Percentiles rank a stretch among this genome's conserved stretches.
Conservation (phyloP, 2,113 vertebrate species). For the Hystrix cristata region DNA sequence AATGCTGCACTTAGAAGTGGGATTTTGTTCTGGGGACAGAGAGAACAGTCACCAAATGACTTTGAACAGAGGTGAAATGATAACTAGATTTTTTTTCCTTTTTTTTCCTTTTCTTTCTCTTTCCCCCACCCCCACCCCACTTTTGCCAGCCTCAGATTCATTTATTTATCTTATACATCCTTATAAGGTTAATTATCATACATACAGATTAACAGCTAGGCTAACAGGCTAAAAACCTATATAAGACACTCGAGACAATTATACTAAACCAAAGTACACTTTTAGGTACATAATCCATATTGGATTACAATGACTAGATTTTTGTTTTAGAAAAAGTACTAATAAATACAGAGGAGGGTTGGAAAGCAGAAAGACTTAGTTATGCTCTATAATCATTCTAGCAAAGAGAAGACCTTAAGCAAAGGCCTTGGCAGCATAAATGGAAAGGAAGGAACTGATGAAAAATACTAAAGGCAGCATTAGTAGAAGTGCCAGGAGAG, state of each 20-base stretch:
- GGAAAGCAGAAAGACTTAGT: neutral
- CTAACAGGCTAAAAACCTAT: too few species aligned
- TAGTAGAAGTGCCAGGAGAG: neutral
- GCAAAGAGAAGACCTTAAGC: neutral
- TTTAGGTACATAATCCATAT: too few species aligned
- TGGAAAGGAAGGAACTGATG: neutral
- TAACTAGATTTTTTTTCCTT: neutral
- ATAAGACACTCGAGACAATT: too few species aligned
- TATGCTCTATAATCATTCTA: neutral
- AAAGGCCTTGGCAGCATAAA: neutral
- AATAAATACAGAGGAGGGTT: neutral
- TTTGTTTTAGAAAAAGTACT: constrained; percentile 1
- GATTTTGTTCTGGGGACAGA: neutral
- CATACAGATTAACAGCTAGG: too few species aligned
- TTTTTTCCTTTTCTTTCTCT: too few species aligned
- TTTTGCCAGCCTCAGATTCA: too few species aligned
- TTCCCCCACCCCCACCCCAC: too few species aligned
- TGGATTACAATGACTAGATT: too few species aligned
- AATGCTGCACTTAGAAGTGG: neutral
- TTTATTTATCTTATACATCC: too few species aligned
- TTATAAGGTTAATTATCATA: too few species aligned
- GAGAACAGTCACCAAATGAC: neutral
- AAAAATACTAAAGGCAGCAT: neutral
- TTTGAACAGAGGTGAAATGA: neutral
- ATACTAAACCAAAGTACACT: too few species aligned